Percentiles rank a stretch among this genome's conserved stretches.
These are phyloP conservation scores for Campopleginae sp. DNA, from an alignment of 2,888 invertebrate genomes.

Conservation along the genomic window DNA sequence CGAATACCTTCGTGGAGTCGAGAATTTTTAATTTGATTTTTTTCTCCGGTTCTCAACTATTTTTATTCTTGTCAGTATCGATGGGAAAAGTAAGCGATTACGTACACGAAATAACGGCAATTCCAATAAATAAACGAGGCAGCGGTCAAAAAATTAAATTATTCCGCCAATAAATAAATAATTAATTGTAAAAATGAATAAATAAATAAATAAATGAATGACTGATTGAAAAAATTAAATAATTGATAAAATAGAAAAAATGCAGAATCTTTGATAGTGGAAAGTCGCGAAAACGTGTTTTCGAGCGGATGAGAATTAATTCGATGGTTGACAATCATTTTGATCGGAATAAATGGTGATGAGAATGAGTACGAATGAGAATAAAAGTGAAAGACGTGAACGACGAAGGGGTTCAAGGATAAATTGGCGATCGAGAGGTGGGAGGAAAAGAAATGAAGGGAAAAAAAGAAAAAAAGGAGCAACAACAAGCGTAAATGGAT, in stretches of 20 bases:
- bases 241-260: not conserved
- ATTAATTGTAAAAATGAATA: too few relatives aligned
- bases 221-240: not conserved
- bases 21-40: conserved; percentile 37
- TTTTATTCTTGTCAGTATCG: not conserved
- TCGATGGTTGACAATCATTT: not conserved
- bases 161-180: too few relatives aligned
- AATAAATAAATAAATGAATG: too few relatives aligned
- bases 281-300: not conserved
- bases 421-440: not conserved
- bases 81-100: not conserved
- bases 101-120: not conserved
- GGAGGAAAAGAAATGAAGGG: not conserved
- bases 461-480: conserved; percentile 14
- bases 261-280: not conserved
- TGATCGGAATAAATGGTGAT: not conserved
- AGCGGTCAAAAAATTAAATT: too few relatives aligned
- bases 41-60: conserved; percentile 27
- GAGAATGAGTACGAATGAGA: not conserved
- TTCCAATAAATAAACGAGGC: not conserved
- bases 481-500: conserved; percentile 37
- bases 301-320: not conserved
- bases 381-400: conserved; percentile 36
- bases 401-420: conserved; percentile 41
- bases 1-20: conserved; percentile 17